phyloP scores from a whole-genome alignment of 2,113 vertebrate species.

The Quiscalus mexicanus region DNA sequence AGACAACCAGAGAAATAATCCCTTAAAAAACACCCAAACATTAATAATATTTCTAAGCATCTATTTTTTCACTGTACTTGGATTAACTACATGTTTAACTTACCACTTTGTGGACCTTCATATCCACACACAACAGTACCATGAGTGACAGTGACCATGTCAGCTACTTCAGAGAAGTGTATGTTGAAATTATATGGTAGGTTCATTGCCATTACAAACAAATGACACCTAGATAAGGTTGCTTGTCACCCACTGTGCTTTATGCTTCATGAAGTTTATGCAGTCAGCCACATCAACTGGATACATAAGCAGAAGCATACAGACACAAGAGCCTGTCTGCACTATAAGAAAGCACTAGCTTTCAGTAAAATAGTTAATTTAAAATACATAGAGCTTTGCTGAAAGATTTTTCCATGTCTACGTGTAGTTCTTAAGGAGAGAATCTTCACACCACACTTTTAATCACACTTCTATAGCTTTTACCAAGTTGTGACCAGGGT shows the following conservation, averaged over 20 bases:
- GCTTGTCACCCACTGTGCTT: slow-evolving; percentile 26
- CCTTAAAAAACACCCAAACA: slow-evolving; percentile 26
- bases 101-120: neutral
- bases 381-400: slow-evolving; percentile 21
- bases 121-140: slow-evolving; percentile 54
- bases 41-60: neutral
- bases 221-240: neutral
- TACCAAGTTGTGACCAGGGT: neutral
- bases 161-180: neutral
- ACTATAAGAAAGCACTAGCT: slow-evolving; percentile 2
- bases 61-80: slow-evolving; percentile 26
- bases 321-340: neutral
- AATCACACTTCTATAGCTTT: neutral
- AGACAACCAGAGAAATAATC: slow-evolving; percentile 43
- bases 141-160: neutral
- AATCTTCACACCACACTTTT: neutral
- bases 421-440: neutral
- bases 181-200: neutral
- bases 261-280: slow-evolving; percentile 42
- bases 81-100: slow-evolving; percentile 12
- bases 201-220: neutral
- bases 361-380: neutral
- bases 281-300: slow-evolving; percentile 19
- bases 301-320: slow-evolving; percentile 31
- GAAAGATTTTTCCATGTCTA: slow-evolving; percentile 16